Conservation (phyloP, 2,797 vertebrate genomes). For the Alcedo quadribrachys region DNA sequence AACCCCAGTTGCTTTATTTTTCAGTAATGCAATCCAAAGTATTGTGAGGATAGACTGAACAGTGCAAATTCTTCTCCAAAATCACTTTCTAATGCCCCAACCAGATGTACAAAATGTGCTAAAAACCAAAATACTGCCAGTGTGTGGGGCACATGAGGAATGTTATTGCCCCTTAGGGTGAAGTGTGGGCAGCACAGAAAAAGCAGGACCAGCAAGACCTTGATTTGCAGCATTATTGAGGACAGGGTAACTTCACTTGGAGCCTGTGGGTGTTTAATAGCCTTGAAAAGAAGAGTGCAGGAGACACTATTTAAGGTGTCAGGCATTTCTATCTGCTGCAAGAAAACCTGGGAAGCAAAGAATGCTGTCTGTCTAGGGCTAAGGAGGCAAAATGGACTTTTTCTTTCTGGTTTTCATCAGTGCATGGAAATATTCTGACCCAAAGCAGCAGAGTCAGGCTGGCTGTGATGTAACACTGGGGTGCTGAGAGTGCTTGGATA, state of each 20-base stretch:
- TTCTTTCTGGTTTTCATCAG: background rate
- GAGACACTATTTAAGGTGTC: background rate
- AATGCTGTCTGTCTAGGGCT: background rate
- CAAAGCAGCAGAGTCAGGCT: background rate
- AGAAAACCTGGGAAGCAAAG: background rate
- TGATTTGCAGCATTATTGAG: background rate
- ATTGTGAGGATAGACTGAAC: background rate
- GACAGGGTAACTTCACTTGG: background rate
- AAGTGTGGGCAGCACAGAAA: background rate
- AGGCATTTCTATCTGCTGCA: background rate
- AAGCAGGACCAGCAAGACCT: background rate
- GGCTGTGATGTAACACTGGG: background rate
- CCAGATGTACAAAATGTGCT: background rate
- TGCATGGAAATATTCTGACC: background rate
- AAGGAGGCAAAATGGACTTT: background rate
- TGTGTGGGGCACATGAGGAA: background rate
- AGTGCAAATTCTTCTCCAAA: background rate
- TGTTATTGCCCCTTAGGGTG: background rate
- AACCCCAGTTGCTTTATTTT: background rate
- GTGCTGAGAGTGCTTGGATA: background rate
- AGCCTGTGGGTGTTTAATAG: background rate
- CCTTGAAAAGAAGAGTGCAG: background rate
- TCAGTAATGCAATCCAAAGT: background rate
- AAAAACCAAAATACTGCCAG: background rate
- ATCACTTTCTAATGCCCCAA: background rate